Base-by-base conservation (phyloP, 2,888 invertebrate species). In the Troides aeacus region DNA sequence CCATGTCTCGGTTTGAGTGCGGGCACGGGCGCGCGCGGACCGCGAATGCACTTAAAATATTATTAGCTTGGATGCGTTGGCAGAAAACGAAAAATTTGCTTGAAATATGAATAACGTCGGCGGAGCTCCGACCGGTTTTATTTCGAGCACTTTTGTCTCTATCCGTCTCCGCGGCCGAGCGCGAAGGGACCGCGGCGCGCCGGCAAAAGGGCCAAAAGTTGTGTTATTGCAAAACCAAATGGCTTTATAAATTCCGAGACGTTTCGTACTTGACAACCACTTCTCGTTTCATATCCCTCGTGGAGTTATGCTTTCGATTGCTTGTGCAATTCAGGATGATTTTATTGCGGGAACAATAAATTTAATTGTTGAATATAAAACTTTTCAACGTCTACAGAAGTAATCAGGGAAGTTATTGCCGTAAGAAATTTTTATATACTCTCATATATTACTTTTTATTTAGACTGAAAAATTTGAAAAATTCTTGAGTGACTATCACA, bases 191-290 rank as follows among this genome's bases (percentile, higher is more conserved):
- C 68, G 77, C 71, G 74, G 74, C 76, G 71, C 69, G 71, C 71
- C 71, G 76, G 75, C 84, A 84, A 87, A 84, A 81, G 84, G 81
- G 73, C 79, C 80, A 78, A 83, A 84, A 84, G 84, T 84, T 81
- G 85, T 86, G 84, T 83, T 85, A 84, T 82, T 82, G 81, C 77
- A 72, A 81, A 80, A 81, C 75, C 75, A 78, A 82, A 81, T 79
- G 77, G 79, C 80, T 79, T 76, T 81, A 86, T 87, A 87, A 86
- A 87, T 86, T 82, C 77, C 74, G 73, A 73, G 81, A 82, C 75
- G 81, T 80, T 83, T 80, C 75, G 76, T 76, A 79, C 78, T 77
- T 80, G 85, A 83, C 84, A 81, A 78, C 76, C 76, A 77, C 77
- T 77, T 77, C 76, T 76, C 76, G 77, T 74, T 73, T 73, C 72